Evolutionary conservation across 1,140 invertebrate genomes (phyloP).

Genomic region (Caenorhabditis remanei): DNA sequence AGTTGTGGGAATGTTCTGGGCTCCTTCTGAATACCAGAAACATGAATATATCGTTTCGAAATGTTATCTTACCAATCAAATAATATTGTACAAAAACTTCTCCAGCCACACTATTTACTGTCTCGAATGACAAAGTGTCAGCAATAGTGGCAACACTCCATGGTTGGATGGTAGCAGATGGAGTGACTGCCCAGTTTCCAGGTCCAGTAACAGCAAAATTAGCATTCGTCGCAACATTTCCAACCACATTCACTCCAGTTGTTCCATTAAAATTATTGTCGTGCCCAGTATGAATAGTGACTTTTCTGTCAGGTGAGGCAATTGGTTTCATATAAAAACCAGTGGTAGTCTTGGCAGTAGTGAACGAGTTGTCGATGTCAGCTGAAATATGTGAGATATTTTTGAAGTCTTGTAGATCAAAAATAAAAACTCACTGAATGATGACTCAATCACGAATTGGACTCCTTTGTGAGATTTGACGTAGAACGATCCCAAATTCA

Average conservation of each 20-base stretch:
- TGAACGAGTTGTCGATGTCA: neutral
- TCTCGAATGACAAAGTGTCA: neutral
- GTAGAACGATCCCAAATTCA: constrained; percentile 27
- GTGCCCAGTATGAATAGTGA: neutral
- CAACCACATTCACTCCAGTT: constrained; percentile 24
- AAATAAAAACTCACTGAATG: neutral
- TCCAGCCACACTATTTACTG: constrained; percentile 10
- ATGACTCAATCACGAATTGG: constrained; percentile 18
- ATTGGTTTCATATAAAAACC: constrained; percentile 37
- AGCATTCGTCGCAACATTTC: neutral
- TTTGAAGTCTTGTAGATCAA: neutral
- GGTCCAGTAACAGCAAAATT: neutral
- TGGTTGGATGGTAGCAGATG: neutral
- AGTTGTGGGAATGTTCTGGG: neutral
- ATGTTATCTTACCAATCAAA: constrained; percentile 1
- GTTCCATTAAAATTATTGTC: constrained; percentile 2
- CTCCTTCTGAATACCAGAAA: constrained; percentile 26
- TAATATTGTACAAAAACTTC: constrained; percentile 37
- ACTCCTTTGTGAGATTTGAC: constrained; percentile 16
- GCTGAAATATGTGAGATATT: neutral
- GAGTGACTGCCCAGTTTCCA: neutral
- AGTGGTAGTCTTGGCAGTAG: neutral
- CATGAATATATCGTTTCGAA: neutral
- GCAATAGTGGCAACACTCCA: constrained; percentile 6
- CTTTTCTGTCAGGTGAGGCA: constrained; percentile 8